Evolutionary conservation across 1,140 invertebrate species (phyloP), one percentile per base, ranked within the genome.

Genomic region (Cylas formicarius): DNA sequence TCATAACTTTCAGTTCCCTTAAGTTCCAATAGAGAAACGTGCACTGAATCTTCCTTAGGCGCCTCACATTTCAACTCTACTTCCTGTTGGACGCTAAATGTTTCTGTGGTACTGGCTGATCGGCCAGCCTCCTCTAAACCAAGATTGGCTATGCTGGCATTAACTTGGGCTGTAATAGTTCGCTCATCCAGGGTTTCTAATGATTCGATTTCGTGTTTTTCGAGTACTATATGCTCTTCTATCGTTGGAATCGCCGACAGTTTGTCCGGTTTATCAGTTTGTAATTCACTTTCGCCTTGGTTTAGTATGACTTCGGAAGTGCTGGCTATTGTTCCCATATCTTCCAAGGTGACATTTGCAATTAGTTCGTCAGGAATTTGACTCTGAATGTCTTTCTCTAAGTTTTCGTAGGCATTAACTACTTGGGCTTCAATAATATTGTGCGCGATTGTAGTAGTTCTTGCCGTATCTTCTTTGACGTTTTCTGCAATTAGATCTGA

Each of bases 111-210:
- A 32, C 26, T 48, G 9, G 46, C 39, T 6, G 37, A 23, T n/a
- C 21, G 24, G n/a, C 18, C 24, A 1, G 22, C 23, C 11, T 43
- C 27, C 18, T 42, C 39, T n/a, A 48, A 27, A 11, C 22, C 20
- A 42, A 43, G 17, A 17, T 37, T 38, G n/a, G 50, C 49, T 9
- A 57, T 34, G 4, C 52, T 10, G 8, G 17, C n/a, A n/a, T n/a
- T n/a, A n/a, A n/a, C 11, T 9, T 17, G 6, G 23, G 24, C 13
- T 6, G 1, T 18, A 33, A 52, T n/a, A 58, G 45, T 13, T 38
- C 36, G 24, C 5, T 35, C 33, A 7, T 40, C 31, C 19, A 44
- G 24, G 21, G 9, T 44, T 27, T 46, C 51, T 21, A 38, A 34
- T 13, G 32, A 42, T 1, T 36, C 29, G 11, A 20, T 18, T 17